phyloP scores from a whole-genome alignment of 2,888 invertebrate genomes.

The Brenthis daphne region DNA sequence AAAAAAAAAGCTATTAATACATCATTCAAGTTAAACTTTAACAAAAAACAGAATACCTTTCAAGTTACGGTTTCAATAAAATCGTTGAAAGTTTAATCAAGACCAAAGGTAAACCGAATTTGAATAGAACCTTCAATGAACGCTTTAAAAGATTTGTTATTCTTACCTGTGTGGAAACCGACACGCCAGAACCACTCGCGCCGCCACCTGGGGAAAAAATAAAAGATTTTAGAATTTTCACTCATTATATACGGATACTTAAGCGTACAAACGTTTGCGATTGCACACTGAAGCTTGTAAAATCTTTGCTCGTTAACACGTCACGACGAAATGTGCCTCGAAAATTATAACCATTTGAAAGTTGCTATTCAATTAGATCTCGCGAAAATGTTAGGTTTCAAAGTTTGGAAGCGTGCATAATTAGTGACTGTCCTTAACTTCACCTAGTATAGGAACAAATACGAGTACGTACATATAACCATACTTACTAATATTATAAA shows the following conservation, averaged over 20 bases:
- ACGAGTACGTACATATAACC: no score
- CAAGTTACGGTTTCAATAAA: slow-evolving; percentile 7
- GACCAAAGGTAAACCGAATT: slow-evolving; percentile 7
- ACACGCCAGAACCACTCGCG: slow-evolving; percentile 64
- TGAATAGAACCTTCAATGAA: slow-evolving; percentile 18
- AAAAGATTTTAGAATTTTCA: slow-evolving; percentile 31
- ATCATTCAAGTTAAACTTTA: slow-evolving; percentile 1
- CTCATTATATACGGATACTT: slow-evolving; percentile 6
- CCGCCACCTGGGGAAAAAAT: slow-evolving; percentile 62
- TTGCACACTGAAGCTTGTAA: slow-evolving; percentile 13
- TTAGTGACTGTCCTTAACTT: no score
- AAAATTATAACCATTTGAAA: slow-evolving; percentile 1
- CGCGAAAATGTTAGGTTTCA: neutral
- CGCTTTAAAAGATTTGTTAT: slow-evolving; percentile 23
- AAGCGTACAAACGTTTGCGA: neutral
- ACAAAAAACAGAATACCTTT: slow-evolving; percentile 2
- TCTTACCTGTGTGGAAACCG: slow-evolving; percentile 76
- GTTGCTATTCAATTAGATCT: neutral
- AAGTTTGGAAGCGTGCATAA: no score
- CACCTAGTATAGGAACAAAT: no score
- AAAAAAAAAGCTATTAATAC: no score
- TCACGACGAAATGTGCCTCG: neutral
- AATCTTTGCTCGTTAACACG: slow-evolving; percentile 11
- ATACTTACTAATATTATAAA: no score
- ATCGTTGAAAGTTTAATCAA: slow-evolving; percentile 16